Base-by-base conservation (phyloP, 2,888 invertebrate genomes). In the Ochropacha duplaris region DNA sequence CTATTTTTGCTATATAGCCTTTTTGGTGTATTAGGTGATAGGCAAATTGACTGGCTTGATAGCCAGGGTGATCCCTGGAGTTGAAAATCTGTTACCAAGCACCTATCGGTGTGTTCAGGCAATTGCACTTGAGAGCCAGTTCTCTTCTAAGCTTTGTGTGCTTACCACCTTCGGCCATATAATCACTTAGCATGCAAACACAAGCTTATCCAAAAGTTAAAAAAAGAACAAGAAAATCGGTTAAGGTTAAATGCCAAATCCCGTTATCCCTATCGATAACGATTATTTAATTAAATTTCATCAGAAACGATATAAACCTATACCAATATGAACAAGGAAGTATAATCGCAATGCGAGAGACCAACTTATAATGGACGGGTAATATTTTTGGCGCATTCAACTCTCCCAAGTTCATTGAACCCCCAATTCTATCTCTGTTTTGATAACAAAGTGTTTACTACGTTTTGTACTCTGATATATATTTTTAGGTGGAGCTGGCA, bases 381-480 rank as follows among this genome's bases (percentile, higher is more conserved):
- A 52, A 0, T 49, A 16, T 58, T 65, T 69, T 71, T 66, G 69
- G 71, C 71, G 61, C 69, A 62, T 69, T 71, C 69, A 69, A 69
- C 69, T 49, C 61, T 26, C 19, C 16, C 3, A 19, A 50, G 68
- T 28, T 31, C 64, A 50, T 31, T 56, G 69, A 65, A 54, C 65
- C 51, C 54, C 26, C 56, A 34, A 36, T 36, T 55, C 56, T 59
- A 56, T 56, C 34, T 57, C 36, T 57, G 58, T 59, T 57, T 54
- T 60, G 57, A 55, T 54, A 55, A 54, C 57, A 55, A 44, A 50
- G 39, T 28, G 52, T 56, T 56, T 54, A 4, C 50, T 49, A 36
- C 50, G 39, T 49, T 54, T 55, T 39, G 44, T 44, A 19, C 44
- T 19, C 44, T 19, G 44, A 44, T 19, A n/a, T 16, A 44, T 44